A percentile compares a stretch with the other conserved stretches of the same genome.
Conservation (phyloP, 2,113 vertebrate species). For the Lepus europaeus region DNA sequence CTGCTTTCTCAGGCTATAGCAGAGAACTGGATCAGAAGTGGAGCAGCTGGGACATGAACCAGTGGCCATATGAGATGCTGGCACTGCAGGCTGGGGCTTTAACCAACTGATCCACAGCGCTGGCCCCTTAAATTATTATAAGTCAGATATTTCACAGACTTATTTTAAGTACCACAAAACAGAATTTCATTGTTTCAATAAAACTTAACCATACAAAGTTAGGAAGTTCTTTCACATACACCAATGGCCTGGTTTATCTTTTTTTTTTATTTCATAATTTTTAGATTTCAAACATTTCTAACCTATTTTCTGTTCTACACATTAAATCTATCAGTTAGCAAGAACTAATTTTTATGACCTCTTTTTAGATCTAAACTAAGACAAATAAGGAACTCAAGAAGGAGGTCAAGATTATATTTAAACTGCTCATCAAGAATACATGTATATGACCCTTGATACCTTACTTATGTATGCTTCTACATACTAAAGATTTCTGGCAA, state of each 20-base stretch:
- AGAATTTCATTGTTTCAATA: constrained; percentile 37
- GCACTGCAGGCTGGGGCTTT: too few relatives aligned
- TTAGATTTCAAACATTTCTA: constrained; percentile 66
- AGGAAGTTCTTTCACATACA: constrained; percentile 48
- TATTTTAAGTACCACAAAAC: constrained; percentile 23
- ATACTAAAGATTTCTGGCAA: neutral
- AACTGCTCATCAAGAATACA: neutral
- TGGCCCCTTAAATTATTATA: neutral
- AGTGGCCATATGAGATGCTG: too few relatives aligned
- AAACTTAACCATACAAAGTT: constrained; percentile 54
- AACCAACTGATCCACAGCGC: too few relatives aligned
- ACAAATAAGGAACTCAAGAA: constrained; percentile 68
- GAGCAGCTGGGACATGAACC: too few relatives aligned
- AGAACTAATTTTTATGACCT: constrained; percentile 71
- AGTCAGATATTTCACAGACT: constrained; percentile 9
- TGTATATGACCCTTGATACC: neutral
- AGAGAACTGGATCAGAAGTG: too few relatives aligned
- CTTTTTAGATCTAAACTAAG: constrained; percentile 70
- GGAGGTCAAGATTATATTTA: constrained; percentile 57
- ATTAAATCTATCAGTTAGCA: constrained; percentile 62
- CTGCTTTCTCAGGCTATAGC: too few relatives aligned
- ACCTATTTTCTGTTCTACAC: constrained; percentile 69
- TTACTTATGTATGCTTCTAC: neutral
- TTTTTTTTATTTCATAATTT: constrained; percentile 28
- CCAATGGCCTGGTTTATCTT: constrained; percentile 38